Evolutionary conservation across 2,797 vertebrate species (phyloP), one percentile per base, ranked within the genome.

Genomic region (Fratercula arctica): DNA sequence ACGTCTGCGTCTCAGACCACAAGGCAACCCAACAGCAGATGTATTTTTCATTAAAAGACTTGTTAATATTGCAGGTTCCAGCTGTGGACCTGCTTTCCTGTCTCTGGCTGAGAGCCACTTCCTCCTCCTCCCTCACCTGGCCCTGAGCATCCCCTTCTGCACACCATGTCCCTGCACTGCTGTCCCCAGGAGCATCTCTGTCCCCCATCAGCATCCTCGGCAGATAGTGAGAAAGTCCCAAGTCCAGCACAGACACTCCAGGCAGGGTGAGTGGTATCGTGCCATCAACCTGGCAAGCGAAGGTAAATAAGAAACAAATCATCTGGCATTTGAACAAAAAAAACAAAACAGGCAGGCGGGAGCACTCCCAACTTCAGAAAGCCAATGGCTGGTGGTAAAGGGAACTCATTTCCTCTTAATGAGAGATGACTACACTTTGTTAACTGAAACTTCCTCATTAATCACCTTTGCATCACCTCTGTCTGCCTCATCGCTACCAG

Each of bases 371-470:
- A 25, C 28, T n/a, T n/a, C 54, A 87, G n/a, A 43, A 85, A 39
- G 26, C 56, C 76, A 48, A 43, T 0, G 54, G 69, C 45, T 70
- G 80, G 41, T 9, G 5, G 61, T 60, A 59, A 82, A 83, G 16
- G 46, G 46, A 94, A 80, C 64, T 80, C 39, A 24, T 85, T 84
- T 94, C 25, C 50, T 53, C 23, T 31, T 90, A 82, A 82, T 56
- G 61, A 91, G 84, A 90, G 82, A 50, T 1, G 23, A 69, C 63
- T 39, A 69, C 73, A 96, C 56, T 93, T 95, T 4, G 14, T 95
- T 96, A 96, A 86, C 91, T 75, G 64, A 81, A 61, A 90, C 46
- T 82, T 93, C 79, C 92, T 88, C 90, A 15, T 97, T 94, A 95
- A 96, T 97, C 97, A 96, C 96, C 48, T 51, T 25, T 45, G 74